Evolutionary conservation across 2,888 invertebrate species (phyloP), one percentile per base, ranked within the genome.

Genomic region (Teleiodes luculella): DNA sequence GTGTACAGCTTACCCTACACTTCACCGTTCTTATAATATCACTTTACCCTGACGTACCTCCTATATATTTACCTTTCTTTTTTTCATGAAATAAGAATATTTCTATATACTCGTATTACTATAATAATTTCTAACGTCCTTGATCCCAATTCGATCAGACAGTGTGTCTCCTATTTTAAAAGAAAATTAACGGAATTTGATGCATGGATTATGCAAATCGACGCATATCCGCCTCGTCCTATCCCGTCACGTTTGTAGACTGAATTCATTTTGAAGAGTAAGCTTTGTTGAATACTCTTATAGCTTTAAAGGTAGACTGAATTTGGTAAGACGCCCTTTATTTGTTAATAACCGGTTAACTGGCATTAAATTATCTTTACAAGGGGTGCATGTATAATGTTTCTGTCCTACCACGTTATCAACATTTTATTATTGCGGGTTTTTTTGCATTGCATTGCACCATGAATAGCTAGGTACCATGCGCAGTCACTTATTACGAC

Each of bases 151-250:
- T 24, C 6, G 3, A 24, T 8, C 6, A 68, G 78, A 67, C 69
- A 70, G 67, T 74, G 68, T 63, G 76, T 80, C 83, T 86, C 33
- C 20, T 7, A 28, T 43, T 43, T 43, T 80, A 87, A 85, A 87
- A 86, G 81, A 86, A 87, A 86, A 87, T 88, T 86, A 86, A 84
- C 83, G 77, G 74, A 83, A 76, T 81, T 83, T 84, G 83, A 84
- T 87, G 87, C 86, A 85, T 69, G 78, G 83, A 86, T 87, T 86
- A 88, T 88, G 87, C 78, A 86, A 86, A 87, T 81, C 66, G 67
- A 76, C 74, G 78, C 76, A 80, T 80, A 86, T 86, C 83, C 81
- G 71, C 63, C 72, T 64, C 67, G 68, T 77, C 77, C 79, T 78
- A 79, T 79, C 78, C 77, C 76, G 80, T 80, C 85, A 84, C 86